Conservation (phyloP, 2,113 vertebrate genomes). For the Eulemur macaco region DNA sequence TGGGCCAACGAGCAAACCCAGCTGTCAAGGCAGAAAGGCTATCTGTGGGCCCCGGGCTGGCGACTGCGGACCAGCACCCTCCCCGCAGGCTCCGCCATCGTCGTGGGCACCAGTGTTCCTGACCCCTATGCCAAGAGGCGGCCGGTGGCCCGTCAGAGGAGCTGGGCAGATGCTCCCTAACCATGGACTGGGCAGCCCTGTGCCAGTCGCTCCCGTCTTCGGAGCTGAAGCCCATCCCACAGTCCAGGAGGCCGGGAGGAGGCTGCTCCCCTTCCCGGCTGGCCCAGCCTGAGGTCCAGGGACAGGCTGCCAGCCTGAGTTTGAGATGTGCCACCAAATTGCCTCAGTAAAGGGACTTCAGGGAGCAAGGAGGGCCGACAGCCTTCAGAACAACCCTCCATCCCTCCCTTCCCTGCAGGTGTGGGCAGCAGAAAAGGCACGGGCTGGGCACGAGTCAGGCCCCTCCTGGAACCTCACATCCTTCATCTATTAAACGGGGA, state of each 20-base stretch:
- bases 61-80: background rate
- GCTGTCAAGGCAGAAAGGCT: background rate
- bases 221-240: background rate
- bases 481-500: background rate
- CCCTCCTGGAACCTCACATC: accelerated
- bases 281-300: background rate
- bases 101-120: background rate
- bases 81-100: accelerated
- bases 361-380: background rate
- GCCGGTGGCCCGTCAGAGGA: background rate
- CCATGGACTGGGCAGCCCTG: background rate
- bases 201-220: background rate
- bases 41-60: background rate
- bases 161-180: background rate
- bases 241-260: background rate
- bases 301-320: background rate
- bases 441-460: accelerated
- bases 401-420: background rate
- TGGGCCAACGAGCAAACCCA: background rate
- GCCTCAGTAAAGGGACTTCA: background rate
- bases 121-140: background rate
- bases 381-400: background rate
- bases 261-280: background rate
- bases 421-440: background rate
- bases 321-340: background rate